Conservation (phyloP, 2,888 invertebrate species). For the Chymomyza amoena region DNA sequence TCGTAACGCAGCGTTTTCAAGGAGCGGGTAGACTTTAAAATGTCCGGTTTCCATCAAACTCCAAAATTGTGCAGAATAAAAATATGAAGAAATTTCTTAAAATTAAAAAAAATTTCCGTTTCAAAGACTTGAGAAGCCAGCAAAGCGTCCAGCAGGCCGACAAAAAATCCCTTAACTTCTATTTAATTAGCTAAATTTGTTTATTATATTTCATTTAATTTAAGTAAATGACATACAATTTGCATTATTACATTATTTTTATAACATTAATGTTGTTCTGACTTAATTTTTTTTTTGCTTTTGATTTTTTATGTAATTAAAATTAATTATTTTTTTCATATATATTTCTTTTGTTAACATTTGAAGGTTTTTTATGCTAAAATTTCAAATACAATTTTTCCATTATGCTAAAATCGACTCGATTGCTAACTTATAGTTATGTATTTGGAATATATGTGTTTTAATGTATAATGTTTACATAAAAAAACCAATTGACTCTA, state of each 20-base stretch:
- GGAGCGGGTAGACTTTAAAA: too few species aligned
- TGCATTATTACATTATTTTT: constrained; percentile 44
- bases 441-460: constrained; percentile 20
- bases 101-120: too few species aligned
- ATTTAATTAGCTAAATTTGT: not conserved
- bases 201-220: not conserved
- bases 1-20: too few species aligned
- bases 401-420: constrained; percentile 61
- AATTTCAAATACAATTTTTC: constrained; percentile 40
- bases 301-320: constrained; percentile 35
- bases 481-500: not conserved
- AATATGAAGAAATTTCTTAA: too few species aligned
- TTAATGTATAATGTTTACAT: not conserved
- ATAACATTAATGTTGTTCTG: constrained; percentile 51
- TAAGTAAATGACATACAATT: constrained; percentile 24
- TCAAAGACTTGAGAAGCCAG: too few species aligned
- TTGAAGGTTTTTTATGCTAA: constrained; percentile 40
- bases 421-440: constrained; percentile 52
- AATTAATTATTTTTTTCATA: constrained; percentile 33
- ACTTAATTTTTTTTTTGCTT: constrained; percentile 25
- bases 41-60: too few species aligned
- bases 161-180: not conserved
- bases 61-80: too few species aligned
- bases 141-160: too few species aligned
- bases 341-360: constrained; percentile 39